These are phyloP conservation scores for Hetaerina americana DNA, from an alignment of 1,140 invertebrate species.

Conservation along the genomic window DNA sequence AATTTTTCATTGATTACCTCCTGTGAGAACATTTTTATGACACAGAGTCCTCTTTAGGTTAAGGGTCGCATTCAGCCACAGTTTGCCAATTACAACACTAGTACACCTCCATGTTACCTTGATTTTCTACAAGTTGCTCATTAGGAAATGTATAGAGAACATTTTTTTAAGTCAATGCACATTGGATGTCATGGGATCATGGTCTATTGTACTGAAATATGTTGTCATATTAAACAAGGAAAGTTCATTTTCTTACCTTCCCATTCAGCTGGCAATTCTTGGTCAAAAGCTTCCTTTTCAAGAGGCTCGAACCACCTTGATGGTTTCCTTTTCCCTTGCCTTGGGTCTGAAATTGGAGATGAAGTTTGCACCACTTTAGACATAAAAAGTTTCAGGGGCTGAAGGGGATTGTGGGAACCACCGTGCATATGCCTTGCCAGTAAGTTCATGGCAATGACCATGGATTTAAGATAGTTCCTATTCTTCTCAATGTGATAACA, in stretches of 20 bases:
- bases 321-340: conserved; percentile 40
- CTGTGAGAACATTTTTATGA: too few species aligned
- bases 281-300: conserved; percentile 38
- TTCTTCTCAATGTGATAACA: too few species aligned
- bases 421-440: too few species aligned
- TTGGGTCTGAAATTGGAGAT: conserved; percentile 32
- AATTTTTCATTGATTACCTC: too few species aligned
- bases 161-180: neutral
- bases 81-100: too few species aligned
- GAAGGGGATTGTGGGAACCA: too few species aligned
- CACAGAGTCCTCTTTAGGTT: too few species aligned
- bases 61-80: too few species aligned
- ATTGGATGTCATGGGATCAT: neutral
- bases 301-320: conserved; percentile 57
- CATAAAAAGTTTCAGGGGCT: too few species aligned
- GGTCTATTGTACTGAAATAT: neutral
- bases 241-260: conserved; percentile 27
- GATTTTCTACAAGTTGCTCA: neutral
- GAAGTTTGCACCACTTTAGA: too few species aligned
- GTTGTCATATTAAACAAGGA: conserved; percentile 6
- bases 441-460: too few species aligned
- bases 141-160: neutral
- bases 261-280: conserved; percentile 69
- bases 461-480: too few species aligned
- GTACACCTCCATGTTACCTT: neutral